A percentile compares a stretch with the other conserved stretches of the same genome.
These are phyloP conservation scores for Virgularia gustaviana DNA, from an alignment of 92 coral and sea anemone genomes.

Conservation along the genomic window DNA sequence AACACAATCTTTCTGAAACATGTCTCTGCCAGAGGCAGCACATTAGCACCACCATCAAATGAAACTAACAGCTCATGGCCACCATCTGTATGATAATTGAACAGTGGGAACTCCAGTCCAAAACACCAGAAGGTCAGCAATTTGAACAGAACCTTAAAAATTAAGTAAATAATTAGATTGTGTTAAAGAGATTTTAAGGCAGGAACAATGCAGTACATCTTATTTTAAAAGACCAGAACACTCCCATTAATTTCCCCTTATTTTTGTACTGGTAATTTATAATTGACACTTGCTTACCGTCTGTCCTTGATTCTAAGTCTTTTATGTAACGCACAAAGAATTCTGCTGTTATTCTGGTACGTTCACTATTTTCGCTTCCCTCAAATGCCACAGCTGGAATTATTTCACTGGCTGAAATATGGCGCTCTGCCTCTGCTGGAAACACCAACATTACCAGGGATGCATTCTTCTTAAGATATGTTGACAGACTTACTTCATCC, in stretches of 20 bases:
- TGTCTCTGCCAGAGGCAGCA: slow-evolving; percentile 53
- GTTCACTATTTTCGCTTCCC: slow-evolving; percentile 31
- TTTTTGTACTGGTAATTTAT: too few species aligned
- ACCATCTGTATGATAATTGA: not conserved
- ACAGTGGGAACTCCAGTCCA: slow-evolving; percentile 35
- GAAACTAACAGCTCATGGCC: too few species aligned
- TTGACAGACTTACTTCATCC: slow-evolving; percentile 46
- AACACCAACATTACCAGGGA: slow-evolving; percentile 31
- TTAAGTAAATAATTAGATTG: not conserved
- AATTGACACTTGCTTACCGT: slow-evolving; percentile 8
- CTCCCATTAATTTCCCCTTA: too few species aligned
- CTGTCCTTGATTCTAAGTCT: slow-evolving; percentile 28
- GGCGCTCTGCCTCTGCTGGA: slow-evolving; percentile 40
- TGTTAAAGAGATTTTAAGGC: too few species aligned
- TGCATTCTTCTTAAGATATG: slow-evolving; percentile 35
- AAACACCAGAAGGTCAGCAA: slow-evolving; percentile 18
- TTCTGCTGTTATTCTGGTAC: slow-evolving; percentile 16
- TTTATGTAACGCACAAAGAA: slow-evolving; percentile 44
- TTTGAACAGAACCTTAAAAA: slow-evolving; percentile 20
- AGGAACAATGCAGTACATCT: too few species aligned
- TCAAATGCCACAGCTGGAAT: not conserved
- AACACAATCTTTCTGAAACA: slow-evolving; percentile 45
- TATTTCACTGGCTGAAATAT: slow-evolving; percentile 26
- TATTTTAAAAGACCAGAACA: too few species aligned
- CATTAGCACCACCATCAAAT: too few species aligned